Percentiles rank a stretch among this genome's conserved stretches.
Evolutionary conservation across 1,140 invertebrate genomes (phyloP).

Genomic region (Hyles vespertilio): DNA sequence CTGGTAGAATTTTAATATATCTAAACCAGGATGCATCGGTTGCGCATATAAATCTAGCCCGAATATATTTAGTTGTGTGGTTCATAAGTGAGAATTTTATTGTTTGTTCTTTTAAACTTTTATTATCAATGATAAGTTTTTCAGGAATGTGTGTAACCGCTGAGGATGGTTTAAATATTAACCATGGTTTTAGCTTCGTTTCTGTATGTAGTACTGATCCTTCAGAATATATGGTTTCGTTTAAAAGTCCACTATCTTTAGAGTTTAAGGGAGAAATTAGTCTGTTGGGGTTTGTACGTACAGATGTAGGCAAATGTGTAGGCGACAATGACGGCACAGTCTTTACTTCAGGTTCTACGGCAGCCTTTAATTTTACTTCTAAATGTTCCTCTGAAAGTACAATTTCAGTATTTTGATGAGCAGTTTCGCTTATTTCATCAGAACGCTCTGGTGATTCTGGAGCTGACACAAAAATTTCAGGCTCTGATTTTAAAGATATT

Average conservation of each 20-base stretch:
- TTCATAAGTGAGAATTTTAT: conserved; percentile 46
- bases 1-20: conserved; percentile 32
- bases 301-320: conserved; percentile 27
- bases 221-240: conserved; percentile 9
- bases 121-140: conserved; percentile 29
- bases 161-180: conserved; percentile 22
- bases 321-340: neutral
- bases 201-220: conserved; percentile 1
- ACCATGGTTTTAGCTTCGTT: conserved; percentile 9
- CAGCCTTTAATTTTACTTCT: conserved; percentile 10
- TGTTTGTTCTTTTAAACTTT: conserved; percentile 30
- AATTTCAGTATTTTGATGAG: conserved; percentile 50
- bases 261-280: conserved; percentile 34
- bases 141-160: conserved; percentile 33
- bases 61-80: conserved; percentile 28
- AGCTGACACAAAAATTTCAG: conserved; percentile 5
- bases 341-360: conserved; percentile 21
- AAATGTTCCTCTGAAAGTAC: conserved; percentile 19
- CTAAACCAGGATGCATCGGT: conserved; percentile 34
- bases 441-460: conserved; percentile 4
- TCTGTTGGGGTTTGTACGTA: conserved; percentile 45
- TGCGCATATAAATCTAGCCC: conserved; percentile 37
- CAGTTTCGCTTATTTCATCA: conserved; percentile 26
- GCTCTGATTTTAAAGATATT: conserved; percentile 12
- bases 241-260: conserved; percentile 20